Evolutionary conservation across 2,888 invertebrate species (phyloP).

Genomic region (Apodemia hepburni): DNA sequence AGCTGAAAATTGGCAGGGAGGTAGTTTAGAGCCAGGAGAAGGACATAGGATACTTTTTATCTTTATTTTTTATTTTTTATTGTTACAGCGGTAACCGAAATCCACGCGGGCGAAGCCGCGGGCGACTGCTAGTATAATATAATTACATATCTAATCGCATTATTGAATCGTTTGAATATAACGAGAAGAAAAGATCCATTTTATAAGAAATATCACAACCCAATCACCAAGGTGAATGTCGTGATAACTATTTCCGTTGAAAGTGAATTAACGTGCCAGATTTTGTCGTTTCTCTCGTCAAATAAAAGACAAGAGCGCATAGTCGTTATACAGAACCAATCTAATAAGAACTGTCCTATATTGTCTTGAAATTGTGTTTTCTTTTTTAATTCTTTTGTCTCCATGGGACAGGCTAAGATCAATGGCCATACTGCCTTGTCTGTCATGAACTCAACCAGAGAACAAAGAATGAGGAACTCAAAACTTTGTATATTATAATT

Average conservation of each 20-base stretch:
- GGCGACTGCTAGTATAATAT: too few species aligned
- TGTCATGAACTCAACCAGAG: neutral
- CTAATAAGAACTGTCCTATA: neutral
- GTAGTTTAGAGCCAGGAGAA: too few species aligned
- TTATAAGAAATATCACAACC: neutral
- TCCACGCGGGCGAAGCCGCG: too few species aligned
- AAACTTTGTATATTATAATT: too few species aligned
- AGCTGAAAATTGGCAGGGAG: too few species aligned
- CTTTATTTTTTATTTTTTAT: too few species aligned
- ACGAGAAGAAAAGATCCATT: too few species aligned
- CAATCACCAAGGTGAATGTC: neutral
- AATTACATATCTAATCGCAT: too few species aligned
- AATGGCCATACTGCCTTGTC: neutral
- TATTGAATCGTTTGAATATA: neutral
- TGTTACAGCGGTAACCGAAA: too few species aligned
- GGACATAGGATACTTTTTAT: too few species aligned
- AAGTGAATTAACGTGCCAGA: slow-evolving; percentile 1
- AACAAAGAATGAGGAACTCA: too few species aligned
- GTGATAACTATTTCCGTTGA: neutral
- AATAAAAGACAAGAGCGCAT: neutral
- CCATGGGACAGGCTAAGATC: neutral
- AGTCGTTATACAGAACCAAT: too few species aligned
- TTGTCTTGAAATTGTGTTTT: neutral
- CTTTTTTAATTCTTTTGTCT: neutral
- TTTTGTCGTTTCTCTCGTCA: slow-evolving; percentile 1